Base-by-base conservation (phyloP, 1,140 invertebrate genomes). In the Polypedilum pembai region DNA sequence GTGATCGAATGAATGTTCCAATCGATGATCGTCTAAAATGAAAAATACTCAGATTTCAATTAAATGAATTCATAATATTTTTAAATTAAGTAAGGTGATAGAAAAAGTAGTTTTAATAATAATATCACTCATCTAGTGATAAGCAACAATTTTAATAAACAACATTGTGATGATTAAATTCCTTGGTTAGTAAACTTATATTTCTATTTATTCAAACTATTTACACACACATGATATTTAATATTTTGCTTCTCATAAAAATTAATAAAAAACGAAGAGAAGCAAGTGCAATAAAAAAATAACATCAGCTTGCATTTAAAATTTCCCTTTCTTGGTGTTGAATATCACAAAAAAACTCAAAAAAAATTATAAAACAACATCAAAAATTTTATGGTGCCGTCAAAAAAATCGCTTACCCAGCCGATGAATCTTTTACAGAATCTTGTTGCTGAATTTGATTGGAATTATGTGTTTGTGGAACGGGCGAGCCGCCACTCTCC, bases 401-500 rank as follows among this genome's bases (percentile, higher is more conserved):
- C 41, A 45, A 45, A 8, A 45, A 56, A 56, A n/a, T 1, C 45
- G 8, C 45, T 56, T 56, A 56, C 45, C 45, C 45, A n/a, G 45
- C 10, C 45, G 45, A 15, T 56, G 45, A 56, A n/a, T 56, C 45
- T 56, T 56, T 56, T n/a, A 56, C 3, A 4, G 45, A 56, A 56
- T 56, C 45, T 56, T 56, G 45, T n/a, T 56, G 45, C n/a, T 56
- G 45, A 56, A n/a, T 56, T 56, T 56, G 45, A 56, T 56, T 33
- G 1, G 5, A 33, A 33, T 33, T 56, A 56, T 56, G 12, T 56
- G 45, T 74, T 79, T 84, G 80, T 80, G 80, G 81, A 78, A 82
- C 80, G 76, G 81, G 81, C 20, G 81, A 82, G 75, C 86, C 86
- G 79, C 87, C 86, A 83, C 87, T 88, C 83, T 93, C 91, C 85